Base-by-base conservation (phyloP, 2,888 invertebrate species). In the Temnothorax ravouxi region DNA sequence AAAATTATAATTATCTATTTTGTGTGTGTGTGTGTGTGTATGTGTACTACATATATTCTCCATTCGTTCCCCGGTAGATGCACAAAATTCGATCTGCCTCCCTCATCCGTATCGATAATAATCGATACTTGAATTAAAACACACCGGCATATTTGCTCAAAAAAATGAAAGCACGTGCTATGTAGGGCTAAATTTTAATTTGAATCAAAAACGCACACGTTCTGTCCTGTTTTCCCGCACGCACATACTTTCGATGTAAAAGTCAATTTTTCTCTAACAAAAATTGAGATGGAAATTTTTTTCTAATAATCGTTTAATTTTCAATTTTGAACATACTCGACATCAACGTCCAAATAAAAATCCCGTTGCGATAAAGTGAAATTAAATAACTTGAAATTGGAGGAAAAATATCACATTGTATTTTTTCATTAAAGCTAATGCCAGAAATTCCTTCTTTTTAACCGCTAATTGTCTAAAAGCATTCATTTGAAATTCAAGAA, bases 1-100 rank as follows among this genome's bases (percentile, higher is more conserved):
- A 44, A 59, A 72, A 71, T 79, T 79, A 56, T 56, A 79, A 79
- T 71, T 79, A 71, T 69, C 29, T 44, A 29, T 21, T 21, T 44
- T 61, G 34, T 15, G 21, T 2, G 13, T 21, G 8, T 38, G 15
- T 21, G 29, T n/a, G 18, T 9, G 8, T 18, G 25, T 29, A 3
- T 29, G 29, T 29, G 3, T 29, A n/a, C n/a, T n/a, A 25, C 29
- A 29, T 4, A 44, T 41, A 29, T n/a, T 9, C 13, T 21, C 25
- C 5, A n/a, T 34, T 50, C 21, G 50, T 15, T 34, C n/a, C 8
- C 21, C 34, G 34, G 34, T 21, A 62, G 29, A 47, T 15, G 50
- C 62, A 50, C 21, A 15, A 41, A 62, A 13, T 69, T 77, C 54
- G 54, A 69, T 54, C 18, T 54, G 1, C 21, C 34, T 18, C 15